Percentiles rank a stretch among this genome's conserved stretches.
These are phyloP conservation scores for Conus ventricosus DNA, from an alignment of 1,140 invertebrate species.

Conservation along the genomic window DNA sequence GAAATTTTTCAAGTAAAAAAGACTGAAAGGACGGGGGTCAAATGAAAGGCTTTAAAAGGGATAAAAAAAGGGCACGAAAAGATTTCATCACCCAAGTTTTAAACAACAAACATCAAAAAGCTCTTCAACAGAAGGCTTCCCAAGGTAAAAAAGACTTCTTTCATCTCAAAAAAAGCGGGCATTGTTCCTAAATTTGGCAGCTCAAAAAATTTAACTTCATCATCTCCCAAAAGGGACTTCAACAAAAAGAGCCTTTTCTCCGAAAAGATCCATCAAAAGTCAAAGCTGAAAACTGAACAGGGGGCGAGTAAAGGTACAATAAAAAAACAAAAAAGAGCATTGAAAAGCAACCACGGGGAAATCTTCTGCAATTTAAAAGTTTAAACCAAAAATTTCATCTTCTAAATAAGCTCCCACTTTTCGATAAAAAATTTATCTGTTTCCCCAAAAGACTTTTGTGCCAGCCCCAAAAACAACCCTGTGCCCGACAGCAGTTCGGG, in stretches of 20 bases:
- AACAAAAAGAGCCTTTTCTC: background rate
- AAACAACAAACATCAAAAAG: background rate
- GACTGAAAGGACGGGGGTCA: background rate
- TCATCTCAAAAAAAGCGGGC: conserved; percentile 10
- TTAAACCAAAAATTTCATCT: conserved; percentile 26
- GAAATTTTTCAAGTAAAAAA: background rate
- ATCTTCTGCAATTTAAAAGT: conserved; percentile 14
- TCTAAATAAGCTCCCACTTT: background rate
- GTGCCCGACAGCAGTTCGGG: background rate
- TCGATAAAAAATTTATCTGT: conserved; percentile 8
- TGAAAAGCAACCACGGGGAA: background rate
- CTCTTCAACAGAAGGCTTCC: background rate
- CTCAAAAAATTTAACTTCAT: conserved; percentile 1
- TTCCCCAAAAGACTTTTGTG: background rate
- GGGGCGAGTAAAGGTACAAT: background rate
- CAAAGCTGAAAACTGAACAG: background rate
- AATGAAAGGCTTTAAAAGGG: background rate
- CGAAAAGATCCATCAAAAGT: background rate
- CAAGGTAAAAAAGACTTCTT: background rate
- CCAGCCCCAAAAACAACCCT: background rate
- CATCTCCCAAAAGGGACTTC: background rate
- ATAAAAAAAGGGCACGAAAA: background rate
- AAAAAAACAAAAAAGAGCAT: conserved; percentile 1
- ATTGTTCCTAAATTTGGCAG: background rate
- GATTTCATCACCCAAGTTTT: background rate